Base-by-base conservation (phyloP, 2,113 vertebrate species). In the Fulica atra region DNA sequence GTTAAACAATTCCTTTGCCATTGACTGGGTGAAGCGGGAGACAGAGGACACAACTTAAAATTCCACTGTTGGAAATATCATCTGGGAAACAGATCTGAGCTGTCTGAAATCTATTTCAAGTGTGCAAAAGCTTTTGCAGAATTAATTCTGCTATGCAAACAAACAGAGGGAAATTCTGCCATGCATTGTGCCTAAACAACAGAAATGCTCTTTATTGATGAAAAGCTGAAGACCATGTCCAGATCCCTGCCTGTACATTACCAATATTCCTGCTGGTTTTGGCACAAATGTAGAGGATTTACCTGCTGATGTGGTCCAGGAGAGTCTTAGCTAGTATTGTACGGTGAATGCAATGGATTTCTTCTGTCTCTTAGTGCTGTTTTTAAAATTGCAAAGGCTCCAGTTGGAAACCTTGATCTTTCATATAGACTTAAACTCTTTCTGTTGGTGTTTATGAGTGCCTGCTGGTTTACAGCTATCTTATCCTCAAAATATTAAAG, bases 341-440 rank as follows among this genome's bases (percentile, higher is more conserved):
- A 28, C 6, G 38, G n/a, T 84, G 86, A 92, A 89, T 19, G 28
- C 57, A 68, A 16, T 66, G 29, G 33, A 15, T 72, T 95, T 63
- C 72, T 87, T 82, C 17, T 66, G 57, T 50, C 38, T 76, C 50
- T 56, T 88, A 78, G 64, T 72, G 33, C 25, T 95, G n/a, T 69
- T 84, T 89, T 94, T 85, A 94, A 89, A 80, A 80, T 94, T 19
- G 17, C 54, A 95, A 95, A 97, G 70, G 63, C 73, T 96, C 53
- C 31, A 83, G 79, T 56, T 89, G 78, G 80, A 90, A 93, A 31
- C 44, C 36, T 85, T 92, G 28, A 66, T 81, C 66, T 92, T 84
- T 88, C 59, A 40, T 78, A 96, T 79, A 93, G 93, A 93, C 97
- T 96, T 96, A 96, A 97, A 89, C 64, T 38, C n/a, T 93, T 60